phyloP scores from a whole-genome alignment of 1,140 invertebrate species.

The Scaptodrosophila lebanonensis region DNA sequence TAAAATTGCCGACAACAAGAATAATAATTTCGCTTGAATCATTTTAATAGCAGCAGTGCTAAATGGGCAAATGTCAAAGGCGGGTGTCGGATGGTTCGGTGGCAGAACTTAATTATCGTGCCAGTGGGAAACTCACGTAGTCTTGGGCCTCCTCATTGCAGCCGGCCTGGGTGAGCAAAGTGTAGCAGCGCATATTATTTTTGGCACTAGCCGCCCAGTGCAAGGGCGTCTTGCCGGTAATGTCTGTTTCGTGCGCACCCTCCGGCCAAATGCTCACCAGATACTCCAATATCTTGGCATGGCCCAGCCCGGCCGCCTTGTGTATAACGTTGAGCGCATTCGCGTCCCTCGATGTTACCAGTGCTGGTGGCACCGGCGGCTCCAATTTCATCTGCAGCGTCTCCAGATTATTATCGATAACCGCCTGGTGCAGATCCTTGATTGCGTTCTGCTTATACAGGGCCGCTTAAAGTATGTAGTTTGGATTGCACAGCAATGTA shows the following conservation, averaged over 20 bases:
- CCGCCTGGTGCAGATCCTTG: conserved; percentile 87
- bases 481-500: no score
- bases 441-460: conserved; percentile 83
- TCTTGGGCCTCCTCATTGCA: conserved; percentile 88
- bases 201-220: conserved; percentile 91
- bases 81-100: no score
- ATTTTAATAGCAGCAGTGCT: conserved; percentile 47
- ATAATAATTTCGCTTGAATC: conserved; percentile 28
- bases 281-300: conserved; percentile 84
- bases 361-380: conserved; percentile 84
- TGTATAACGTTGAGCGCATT: conserved; percentile 90
- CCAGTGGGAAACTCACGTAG: conserved; percentile 82
- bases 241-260: conserved; percentile 83
- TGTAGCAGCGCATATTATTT: conserved; percentile 85
- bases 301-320: conserved; percentile 89
- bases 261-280: conserved; percentile 85
- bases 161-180: conserved; percentile 85
- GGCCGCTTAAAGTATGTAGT: background rate
- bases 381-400: conserved; percentile 82
- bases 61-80: background rate
- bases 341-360: conserved; percentile 86
- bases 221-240: conserved; percentile 91
- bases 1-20: conserved; percentile 77
- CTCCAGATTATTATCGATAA: conserved; percentile 86
- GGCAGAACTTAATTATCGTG: background rate